Evolutionary conservation across 2,113 vertebrate species (phyloP), one percentile per base, ranked within the genome.

Genomic region (Scortum barcoo): DNA sequence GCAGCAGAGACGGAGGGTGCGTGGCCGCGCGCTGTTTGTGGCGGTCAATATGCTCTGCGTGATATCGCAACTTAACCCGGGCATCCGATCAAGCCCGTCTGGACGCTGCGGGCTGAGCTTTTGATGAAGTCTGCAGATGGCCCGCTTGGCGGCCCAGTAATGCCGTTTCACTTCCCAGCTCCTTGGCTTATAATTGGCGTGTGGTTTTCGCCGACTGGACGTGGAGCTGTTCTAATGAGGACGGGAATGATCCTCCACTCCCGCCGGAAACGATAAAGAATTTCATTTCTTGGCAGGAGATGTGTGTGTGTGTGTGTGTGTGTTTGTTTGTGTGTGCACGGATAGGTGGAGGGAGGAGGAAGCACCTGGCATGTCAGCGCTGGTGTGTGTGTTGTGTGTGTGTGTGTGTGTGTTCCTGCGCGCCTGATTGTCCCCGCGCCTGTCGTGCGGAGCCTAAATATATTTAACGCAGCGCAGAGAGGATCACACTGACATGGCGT

Each of bases 101-200:
- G 79, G 76, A 56, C 63, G 19, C 85, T 42, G 69, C 44, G 57
- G 76, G 63, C 66, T 75, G 83, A 76, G 85, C 46, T 58, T 72
- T 30, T 80, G 78, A 80, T 84, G 89, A 81, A 91, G 77, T 86
- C 76, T 86, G 80, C 89, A 91, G 90, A 93, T 87, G 88, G 90
- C 87, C 84, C 81, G 81, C 91, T 86, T 90, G 89, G 91, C 87
- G 84, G 80, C 78, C 78, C 85, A 85, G 24, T 80, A 63, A 77
- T 53, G 63, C 88, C 84, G 53, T 76, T 53, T 53, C 33, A 36
- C 63, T 69, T 74, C 48, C 77, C 80, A 76, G 74, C 69, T 77
- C 66, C 69, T 77, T 76, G 81, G 81, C 70, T 81, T 68, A 30
- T 85, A 83, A 89, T 81, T 86, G 62, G 61, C 84, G 67, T 24